phyloP scores from a whole-genome alignment of 2,888 invertebrate species.

The Atethmia centrago region DNA sequence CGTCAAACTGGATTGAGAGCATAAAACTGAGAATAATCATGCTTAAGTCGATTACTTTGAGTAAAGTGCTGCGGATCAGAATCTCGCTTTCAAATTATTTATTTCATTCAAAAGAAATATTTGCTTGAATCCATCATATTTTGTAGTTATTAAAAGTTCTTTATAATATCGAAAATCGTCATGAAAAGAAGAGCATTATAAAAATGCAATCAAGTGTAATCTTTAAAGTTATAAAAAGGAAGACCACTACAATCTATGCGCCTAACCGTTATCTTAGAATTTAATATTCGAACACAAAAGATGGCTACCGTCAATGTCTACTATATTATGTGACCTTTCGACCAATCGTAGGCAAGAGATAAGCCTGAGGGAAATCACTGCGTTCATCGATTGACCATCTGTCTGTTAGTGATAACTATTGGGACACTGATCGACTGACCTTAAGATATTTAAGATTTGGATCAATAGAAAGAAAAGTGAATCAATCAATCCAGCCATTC shows the following conservation, averaged over 20 bases:
- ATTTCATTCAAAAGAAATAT: constrained; percentile 18
- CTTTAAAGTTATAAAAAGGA: not conserved
- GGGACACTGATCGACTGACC: constrained; percentile 71
- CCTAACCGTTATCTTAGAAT: not conserved
- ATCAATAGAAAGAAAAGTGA: constrained; percentile 34
- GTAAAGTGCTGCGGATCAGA: constrained; percentile 20
- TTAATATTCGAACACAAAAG: constrained; percentile 22
- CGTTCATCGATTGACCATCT: constrained; percentile 63
- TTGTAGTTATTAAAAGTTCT: not conserved
- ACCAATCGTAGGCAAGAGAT: constrained; percentile 26
- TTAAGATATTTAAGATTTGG: constrained; percentile 49
- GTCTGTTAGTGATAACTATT: constrained; percentile 71
- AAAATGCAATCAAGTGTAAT: not conserved
- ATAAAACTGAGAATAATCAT: constrained; percentile 51
- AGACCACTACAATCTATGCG: not conserved
- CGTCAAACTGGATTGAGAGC: constrained; percentile 29
- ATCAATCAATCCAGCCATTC: constrained; percentile 44
- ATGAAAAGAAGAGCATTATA: not conserved
- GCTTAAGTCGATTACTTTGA: constrained; percentile 41
- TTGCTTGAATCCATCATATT: constrained; percentile 3
- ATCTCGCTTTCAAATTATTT: constrained; percentile 3
- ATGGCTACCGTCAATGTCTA: constrained; percentile 26
- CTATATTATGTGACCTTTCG: constrained; percentile 46
- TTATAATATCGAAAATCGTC: not conserved
- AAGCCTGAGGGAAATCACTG: constrained; percentile 70